Evolutionary conservation across 2,797 vertebrate genomes (phyloP).

Genomic region (Ptychadena robeensis): DNA sequence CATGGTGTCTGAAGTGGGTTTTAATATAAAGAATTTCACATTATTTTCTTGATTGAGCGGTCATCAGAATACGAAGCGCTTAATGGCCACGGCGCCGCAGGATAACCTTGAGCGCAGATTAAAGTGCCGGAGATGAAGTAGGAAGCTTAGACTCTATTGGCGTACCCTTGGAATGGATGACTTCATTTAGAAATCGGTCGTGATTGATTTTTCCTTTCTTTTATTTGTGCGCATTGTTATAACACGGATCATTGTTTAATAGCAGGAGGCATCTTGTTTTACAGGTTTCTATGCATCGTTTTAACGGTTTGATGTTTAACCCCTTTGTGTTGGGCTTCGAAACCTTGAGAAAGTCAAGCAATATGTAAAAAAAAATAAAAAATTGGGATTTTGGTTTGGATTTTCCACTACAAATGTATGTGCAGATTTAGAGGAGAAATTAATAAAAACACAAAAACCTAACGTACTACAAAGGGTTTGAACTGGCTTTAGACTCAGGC

Average conservation of each 20-base stretch:
- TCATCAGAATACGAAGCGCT: conserved; percentile 36
- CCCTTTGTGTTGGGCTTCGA: neutral
- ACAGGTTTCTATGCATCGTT: neutral
- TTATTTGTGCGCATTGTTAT: neutral
- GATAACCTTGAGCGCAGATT: conserved; percentile 55
- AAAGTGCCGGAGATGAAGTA: conserved; percentile 33
- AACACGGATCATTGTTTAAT: neutral
- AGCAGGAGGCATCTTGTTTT: conserved; percentile 62
- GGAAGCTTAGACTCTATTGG: neutral
- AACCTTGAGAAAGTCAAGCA: neutral
- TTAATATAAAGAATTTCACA: conserved; percentile 48
- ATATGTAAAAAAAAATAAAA: neutral
- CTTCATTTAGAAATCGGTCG: conserved; percentile 4
- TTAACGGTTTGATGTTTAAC: neutral
- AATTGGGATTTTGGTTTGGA: no score
- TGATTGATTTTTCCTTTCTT: neutral
- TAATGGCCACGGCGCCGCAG: conserved; percentile 28
- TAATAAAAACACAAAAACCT: no score
- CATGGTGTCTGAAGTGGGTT: conserved; percentile 5
- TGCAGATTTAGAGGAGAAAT: no score
- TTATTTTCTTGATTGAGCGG: conserved; percentile 46
- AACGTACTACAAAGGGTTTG: no score
- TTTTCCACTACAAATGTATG: no score
- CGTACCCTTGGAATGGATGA: conserved; percentile 32
- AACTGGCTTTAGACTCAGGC: no score